These are phyloP conservation scores for Eurytoma adleriae DNA, from an alignment of 2,888 invertebrate genomes.

Conservation along the genomic window DNA sequence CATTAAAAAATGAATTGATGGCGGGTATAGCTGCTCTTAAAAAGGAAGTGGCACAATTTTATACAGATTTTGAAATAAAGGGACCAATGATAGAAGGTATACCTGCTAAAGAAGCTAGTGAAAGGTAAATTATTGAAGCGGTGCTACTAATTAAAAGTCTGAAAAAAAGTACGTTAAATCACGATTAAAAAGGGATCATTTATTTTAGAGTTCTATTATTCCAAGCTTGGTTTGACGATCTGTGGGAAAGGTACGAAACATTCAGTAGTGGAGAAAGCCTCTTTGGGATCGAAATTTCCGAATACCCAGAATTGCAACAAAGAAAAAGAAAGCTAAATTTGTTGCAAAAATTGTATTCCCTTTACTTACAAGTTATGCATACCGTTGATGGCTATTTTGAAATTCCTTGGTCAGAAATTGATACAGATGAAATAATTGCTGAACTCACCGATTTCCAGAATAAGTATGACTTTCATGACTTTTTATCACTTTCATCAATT, in stretches of 20 bases:
- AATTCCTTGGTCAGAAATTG: conserved; percentile 89
- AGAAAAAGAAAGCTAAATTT: conserved; percentile 91
- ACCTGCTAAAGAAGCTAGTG: conserved; percentile 90
- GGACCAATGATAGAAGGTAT: conserved; percentile 93
- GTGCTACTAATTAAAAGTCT: too few species aligned
- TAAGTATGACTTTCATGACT: conserved; percentile 67
- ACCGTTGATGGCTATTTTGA: conserved; percentile 92
- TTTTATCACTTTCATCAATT: not conserved
- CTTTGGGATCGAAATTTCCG: conserved; percentile 89
- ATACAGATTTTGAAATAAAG: conserved; percentile 83
- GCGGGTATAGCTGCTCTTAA: conserved; percentile 83
- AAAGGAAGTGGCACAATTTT: conserved; percentile 83
- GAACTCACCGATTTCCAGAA: conserved; percentile 91
- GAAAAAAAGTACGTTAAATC: too few species aligned
- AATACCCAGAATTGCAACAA: conserved; percentile 87
- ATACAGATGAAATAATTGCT: conserved; percentile 87
- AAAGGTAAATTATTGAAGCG: conserved; percentile 77
- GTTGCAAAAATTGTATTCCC: conserved; percentile 87
- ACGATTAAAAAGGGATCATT: too few species aligned
- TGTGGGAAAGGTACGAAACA: conserved; percentile 89
- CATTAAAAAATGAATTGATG: conserved; percentile 84
- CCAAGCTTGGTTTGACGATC: conserved; percentile 88
- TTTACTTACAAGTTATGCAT: conserved; percentile 90
- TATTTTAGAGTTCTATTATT: conserved; percentile 82
- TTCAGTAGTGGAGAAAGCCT: conserved; percentile 90